These are phyloP conservation scores for Trichosurus vulpecula DNA, from an alignment of 2,797 vertebrate species.

Conservation along the genomic window DNA sequence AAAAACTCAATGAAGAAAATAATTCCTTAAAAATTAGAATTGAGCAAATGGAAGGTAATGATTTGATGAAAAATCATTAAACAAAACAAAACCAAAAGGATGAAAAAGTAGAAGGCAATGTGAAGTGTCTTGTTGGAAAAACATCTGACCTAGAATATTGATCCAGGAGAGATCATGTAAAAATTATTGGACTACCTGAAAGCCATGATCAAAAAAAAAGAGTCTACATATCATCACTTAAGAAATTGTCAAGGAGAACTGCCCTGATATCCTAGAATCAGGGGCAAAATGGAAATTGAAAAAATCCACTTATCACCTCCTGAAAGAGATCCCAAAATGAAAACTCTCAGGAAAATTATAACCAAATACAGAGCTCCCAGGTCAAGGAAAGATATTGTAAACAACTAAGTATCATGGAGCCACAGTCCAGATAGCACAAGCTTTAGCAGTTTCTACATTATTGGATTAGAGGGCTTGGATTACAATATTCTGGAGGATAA, in stretches of 20 bases:
- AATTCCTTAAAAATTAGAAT: neutral
- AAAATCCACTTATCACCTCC: neutral
- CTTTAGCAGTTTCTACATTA: neutral
- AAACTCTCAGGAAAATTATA: neutral
- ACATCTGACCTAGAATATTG: neutral
- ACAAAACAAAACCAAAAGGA: neutral
- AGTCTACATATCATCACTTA: neutral
- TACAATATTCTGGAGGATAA: neutral
- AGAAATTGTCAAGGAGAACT: neutral
- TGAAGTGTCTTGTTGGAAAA: neutral
- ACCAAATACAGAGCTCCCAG: neutral
- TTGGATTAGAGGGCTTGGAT: neutral
- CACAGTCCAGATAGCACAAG: neutral
- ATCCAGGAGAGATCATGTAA: neutral
- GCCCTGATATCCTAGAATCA: neutral
- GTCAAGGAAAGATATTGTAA: neutral
- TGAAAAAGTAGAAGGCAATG: neutral
- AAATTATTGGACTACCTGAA: neutral
- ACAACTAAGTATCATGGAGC: neutral
- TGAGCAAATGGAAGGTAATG: neutral
- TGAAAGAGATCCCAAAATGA: neutral
- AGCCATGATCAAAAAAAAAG: neutral
- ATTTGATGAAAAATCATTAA: neutral
- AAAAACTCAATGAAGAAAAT: neutral
- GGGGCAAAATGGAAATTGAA: neutral